Percentiles rank a stretch among this genome's conserved stretches.
Conservation (phyloP, 2,113 vertebrate genomes). For the Dicaeum eximium region DNA sequence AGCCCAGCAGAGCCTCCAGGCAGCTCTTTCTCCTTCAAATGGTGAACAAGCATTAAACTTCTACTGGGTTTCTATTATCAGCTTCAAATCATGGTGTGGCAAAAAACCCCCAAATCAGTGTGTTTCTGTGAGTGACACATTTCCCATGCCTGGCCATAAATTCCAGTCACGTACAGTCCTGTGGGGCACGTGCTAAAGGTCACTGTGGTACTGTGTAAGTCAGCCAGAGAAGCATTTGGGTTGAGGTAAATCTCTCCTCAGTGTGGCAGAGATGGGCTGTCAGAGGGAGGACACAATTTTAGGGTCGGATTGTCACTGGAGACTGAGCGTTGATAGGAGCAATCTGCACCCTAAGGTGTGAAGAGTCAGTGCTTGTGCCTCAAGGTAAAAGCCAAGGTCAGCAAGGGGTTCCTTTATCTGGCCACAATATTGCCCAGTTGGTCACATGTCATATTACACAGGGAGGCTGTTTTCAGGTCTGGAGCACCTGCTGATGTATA, state of each 20-base stretch:
- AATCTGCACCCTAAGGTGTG: neutral
- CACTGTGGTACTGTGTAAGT: conserved; percentile 56
- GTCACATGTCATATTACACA: neutral
- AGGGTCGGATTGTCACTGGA: neutral
- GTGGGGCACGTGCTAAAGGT: conserved; percentile 52
- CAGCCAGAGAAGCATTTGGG: conserved; percentile 23
- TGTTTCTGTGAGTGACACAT: conserved; percentile 36
- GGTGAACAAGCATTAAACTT: conserved; percentile 18
- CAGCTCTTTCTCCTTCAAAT: conserved; percentile 21
- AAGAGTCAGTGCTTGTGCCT: neutral
- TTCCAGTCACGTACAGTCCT: neutral
- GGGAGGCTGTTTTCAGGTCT: neutral
- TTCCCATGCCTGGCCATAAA: conserved; percentile 51
- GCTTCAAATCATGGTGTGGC: conserved; percentile 4
- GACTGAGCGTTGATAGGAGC: neutral
- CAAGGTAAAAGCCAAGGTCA: neutral
- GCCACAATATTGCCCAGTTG: neutral
- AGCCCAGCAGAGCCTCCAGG: neutral
- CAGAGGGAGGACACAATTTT: neutral
- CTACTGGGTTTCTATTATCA: conserved; percentile 30
- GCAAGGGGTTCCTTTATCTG: neutral
- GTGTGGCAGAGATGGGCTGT: neutral
- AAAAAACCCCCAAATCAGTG: neutral
- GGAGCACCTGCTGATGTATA: neutral
- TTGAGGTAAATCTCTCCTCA: conserved; percentile 20